Conservation (phyloP, 2,888 invertebrate species). For the Plebejus melissa region DNA sequence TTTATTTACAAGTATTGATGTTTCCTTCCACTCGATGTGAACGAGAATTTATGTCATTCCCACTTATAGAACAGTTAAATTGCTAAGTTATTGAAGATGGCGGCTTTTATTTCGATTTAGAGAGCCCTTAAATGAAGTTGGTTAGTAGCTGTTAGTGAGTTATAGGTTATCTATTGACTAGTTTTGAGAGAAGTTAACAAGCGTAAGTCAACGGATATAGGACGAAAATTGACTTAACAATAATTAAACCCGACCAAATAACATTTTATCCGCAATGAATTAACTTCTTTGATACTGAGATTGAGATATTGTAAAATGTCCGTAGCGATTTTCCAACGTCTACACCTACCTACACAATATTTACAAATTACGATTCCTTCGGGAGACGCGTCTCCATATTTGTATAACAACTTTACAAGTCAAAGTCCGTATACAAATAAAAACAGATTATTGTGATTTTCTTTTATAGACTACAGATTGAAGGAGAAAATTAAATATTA, state of each 20-base stretch:
- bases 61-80: constrained; percentile 8
- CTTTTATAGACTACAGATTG: constrained; percentile 4
- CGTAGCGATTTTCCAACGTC: neutral
- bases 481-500: constrained; percentile 7
- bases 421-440: constrained; percentile 17
- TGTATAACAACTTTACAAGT: constrained; percentile 14
- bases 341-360: constrained; percentile 18
- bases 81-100: neutral
- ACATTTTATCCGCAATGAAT: neutral
- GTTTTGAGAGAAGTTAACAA: no score
- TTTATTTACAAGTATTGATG: constrained; percentile 27
- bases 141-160: neutral
- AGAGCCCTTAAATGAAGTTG: neutral
- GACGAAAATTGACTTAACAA: no score
- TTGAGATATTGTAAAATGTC: neutral
- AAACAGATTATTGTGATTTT: constrained; percentile 20
- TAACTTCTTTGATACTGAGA: neutral
- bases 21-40: neutral
- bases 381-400: constrained; percentile 12
- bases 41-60: constrained; percentile 16
- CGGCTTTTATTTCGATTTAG: neutral
- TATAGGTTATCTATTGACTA: neutral
- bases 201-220: no score
- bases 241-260: neutral
- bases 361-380: constrained; percentile 21